Base-by-base conservation (phyloP, 2,113 vertebrate species). In the Toxotes jaculatrix region DNA sequence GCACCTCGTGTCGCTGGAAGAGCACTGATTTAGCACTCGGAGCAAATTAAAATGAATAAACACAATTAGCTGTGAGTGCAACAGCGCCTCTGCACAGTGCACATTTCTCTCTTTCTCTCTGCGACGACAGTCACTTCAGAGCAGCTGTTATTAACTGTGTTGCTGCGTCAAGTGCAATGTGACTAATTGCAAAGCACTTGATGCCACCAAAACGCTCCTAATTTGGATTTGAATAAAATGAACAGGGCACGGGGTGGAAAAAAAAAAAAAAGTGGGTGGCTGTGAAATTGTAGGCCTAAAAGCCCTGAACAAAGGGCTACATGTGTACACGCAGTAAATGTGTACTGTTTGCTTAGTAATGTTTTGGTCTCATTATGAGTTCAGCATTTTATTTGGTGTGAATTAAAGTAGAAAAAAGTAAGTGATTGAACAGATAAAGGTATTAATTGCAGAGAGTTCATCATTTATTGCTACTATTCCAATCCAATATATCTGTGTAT, bases 41-140 rank as follows among this genome's bases (percentile, higher is more conserved):
- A 92, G 91, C 91, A 93, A 94, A 96, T 95, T 94, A 94, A 95
- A 94, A 95, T 88, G 87, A 94, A 95, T 94, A 95, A 94, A 95
- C 93, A 95, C 89, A 95, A 95, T 95, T 94, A 94, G 86, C 79
- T 78, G 80, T 64, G 67, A 90, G 91, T 88, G 89, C 82, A 91
- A 90, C 90, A 90, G 84, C 73, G 40, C 86, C 72, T 66, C 61
- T 77, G 78, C 85, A 77, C 71, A 77, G 82, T 51, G 47, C 83
- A 83, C 80, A 87, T 88, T 79, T 83, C 92, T 88, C 81, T 65
- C 70, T 77, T 68, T 81, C 79, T 59, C 85, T 79, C 91, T 40
- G 73, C 75, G 4, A 82, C 59, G 67, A 86, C 80, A 74, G 69
- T 86, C 87, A 75, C 89, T 86, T 80, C 77, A 88, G 77, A 82